phyloP scores from a whole-genome alignment of 2,113 vertebrate species.

The Pagrus major region DNA sequence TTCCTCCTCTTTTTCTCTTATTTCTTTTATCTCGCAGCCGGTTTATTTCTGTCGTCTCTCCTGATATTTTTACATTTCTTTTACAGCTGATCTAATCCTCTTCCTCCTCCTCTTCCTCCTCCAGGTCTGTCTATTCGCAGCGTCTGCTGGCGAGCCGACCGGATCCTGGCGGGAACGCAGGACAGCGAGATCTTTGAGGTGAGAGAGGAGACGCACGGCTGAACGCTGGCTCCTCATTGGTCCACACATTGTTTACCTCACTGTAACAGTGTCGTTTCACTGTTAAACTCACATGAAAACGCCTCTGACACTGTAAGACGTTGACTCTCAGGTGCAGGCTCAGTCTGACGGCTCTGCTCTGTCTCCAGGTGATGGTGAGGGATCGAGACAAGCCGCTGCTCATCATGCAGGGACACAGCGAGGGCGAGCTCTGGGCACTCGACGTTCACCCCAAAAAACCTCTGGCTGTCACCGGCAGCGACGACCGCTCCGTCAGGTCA shows the following conservation, averaged over 20 bases:
- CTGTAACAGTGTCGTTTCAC: too few species aligned
- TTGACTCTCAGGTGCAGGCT: neutral
- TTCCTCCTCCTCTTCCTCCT: constrained; percentile 2
- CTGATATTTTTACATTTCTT: neutral
- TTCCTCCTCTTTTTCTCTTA: too few species aligned
- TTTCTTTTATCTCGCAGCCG: too few species aligned
- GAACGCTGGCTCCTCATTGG: constrained; percentile 11
- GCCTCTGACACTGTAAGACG: neutral
- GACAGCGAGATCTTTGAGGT: constrained; percentile 98
- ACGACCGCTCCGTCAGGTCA: constrained; percentile 95
- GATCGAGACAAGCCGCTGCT: constrained; percentile 94
- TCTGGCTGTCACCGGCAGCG: constrained; percentile 94
- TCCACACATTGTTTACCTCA: neutral
- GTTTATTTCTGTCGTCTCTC: too few species aligned
- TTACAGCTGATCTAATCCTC: neutral
- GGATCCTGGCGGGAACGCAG: constrained; percentile 94
- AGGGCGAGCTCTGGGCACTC: constrained; percentile 97
- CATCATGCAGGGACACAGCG: constrained; percentile 96
- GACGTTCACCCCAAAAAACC: constrained; percentile 95
- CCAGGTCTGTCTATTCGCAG: constrained; percentile 94
- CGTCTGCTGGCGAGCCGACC: constrained; percentile 95
- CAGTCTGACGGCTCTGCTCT: neutral
- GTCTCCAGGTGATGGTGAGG: constrained; percentile 87
- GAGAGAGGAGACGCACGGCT: constrained; percentile 4
- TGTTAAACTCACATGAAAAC: too few species aligned